A percentile compares a stretch with the other conserved stretches of the same genome.
Conservation (phyloP, 2,888 invertebrate genomes). For the Tanypteryx hageni region DNA sequence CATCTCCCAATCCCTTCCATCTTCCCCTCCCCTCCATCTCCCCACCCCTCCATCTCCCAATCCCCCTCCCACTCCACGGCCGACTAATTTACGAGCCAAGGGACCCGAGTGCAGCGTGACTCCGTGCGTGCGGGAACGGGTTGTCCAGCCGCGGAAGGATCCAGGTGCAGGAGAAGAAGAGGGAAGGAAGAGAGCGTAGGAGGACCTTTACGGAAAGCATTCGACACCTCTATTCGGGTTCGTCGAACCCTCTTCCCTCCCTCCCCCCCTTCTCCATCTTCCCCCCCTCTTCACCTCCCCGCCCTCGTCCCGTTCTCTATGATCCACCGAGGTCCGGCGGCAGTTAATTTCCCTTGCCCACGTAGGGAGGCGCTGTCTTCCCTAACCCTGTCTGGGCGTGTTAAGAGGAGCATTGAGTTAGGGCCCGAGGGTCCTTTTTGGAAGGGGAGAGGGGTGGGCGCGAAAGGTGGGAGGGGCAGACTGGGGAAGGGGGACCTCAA, state of each 20-base stretch:
- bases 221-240: constrained; percentile 3
- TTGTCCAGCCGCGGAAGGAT: neutral
- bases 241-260: constrained; percentile 19
- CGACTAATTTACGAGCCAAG: neutral
- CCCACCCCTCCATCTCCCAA: too few relatives aligned
- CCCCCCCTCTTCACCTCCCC: neutral
- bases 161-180: neutral
- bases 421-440: neutral
- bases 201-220: neutral
- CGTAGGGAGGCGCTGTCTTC: constrained; percentile 15
- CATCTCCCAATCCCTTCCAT: too few relatives aligned
- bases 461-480: neutral
- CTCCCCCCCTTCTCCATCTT: too few relatives aligned
- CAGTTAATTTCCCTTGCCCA: constrained; percentile 8
- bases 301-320: neutral
- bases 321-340: neutral
- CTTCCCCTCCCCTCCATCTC: too few relatives aligned
- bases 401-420: neutral
- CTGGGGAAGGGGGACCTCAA: neutral
- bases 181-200: neutral
- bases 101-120: neutral
- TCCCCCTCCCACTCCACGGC: too few relatives aligned
- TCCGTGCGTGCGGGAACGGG: constrained; percentile 17
- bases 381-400: neutral
- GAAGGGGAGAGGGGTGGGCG: neutral